Evolutionary conservation across 2,888 invertebrate species (phyloP), one percentile per base, ranked within the genome.

Genomic region (Calliphora vomitoria): DNA sequence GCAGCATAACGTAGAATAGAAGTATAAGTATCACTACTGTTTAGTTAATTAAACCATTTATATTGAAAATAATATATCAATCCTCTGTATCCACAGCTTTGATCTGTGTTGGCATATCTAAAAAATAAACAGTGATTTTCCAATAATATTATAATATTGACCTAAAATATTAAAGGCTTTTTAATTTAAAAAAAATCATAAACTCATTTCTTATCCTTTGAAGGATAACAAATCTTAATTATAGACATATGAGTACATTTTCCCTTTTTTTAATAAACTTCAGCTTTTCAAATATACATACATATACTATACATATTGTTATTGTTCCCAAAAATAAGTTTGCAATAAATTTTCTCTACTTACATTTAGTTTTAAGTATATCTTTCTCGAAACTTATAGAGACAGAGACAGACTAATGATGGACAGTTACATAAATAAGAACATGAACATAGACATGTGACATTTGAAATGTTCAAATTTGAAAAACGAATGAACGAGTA

Each of bases 381-480:
- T 44, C 13, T 74, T 78, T 53, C 50, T 71, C 44, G 4, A 80
- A 82, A 82, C 78, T 74, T 82, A 76, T 79, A 81, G 47, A 82
- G 78, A 85, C 87, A 68, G 82, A 85, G 82, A 82, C 82, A 74
- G 84, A 85, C 87, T 82, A 87, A 74, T 87, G 87, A 85, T 82
- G 87, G 87, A 87, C 87, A 87, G 78, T 87, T 85, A 85, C 85
- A 87, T 85, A 87, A 87, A 87, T 87, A 87, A 82, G 84, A 85
- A 87, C 84, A 83, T 83, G 78, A 78, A 79, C 84, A 85, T 82
- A 85, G 87, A 87, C 87, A 85, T 87, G 78, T 87, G 87, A 87
- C 87, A 85, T 82, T 87, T 87, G 74, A 82, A 87, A 87, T 79
- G 84, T 84, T 82, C 80, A 87, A 87, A 87, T 80, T 71, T 86